Conservation (phyloP, 2,888 invertebrate genomes). For the Hyposoter didymator region DNA sequence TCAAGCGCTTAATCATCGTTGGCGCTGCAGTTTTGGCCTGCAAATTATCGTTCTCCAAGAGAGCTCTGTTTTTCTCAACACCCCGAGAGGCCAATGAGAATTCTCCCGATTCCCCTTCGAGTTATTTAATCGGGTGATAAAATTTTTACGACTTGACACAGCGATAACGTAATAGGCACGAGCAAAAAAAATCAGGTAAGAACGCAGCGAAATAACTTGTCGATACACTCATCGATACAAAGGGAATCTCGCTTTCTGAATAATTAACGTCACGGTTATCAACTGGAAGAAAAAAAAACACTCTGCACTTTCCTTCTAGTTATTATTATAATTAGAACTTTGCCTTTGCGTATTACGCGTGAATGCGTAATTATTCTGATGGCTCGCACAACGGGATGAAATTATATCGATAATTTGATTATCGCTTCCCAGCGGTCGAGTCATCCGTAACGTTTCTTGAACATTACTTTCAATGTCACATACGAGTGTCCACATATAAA, state of each 20-base stretch:
- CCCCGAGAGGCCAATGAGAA: constrained; percentile 26
- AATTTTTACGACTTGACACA: constrained; percentile 41
- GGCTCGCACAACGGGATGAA: constrained; percentile 30
- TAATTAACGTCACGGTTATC: constrained; percentile 35
- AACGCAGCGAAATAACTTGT: neutral
- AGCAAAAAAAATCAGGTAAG: constrained; percentile 2
- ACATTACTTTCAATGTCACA: constrained; percentile 22
- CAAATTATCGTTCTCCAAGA: constrained; percentile 58
- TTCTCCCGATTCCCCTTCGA: constrained; percentile 15
- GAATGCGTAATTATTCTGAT: constrained; percentile 50
- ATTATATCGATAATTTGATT: constrained; percentile 69
- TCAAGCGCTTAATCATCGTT: constrained; percentile 64
- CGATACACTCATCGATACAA: neutral
- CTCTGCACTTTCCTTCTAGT: constrained; percentile 26
- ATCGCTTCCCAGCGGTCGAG: constrained; percentile 58
- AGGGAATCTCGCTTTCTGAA: neutral
- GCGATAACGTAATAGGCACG: neutral
- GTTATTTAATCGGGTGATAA: constrained; percentile 51
- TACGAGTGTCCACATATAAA: neutral
- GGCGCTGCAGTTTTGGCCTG: constrained; percentile 49
- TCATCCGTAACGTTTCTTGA: constrained; percentile 43
- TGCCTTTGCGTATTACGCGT: constrained; percentile 24
- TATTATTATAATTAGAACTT: constrained; percentile 32
- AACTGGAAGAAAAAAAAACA: constrained; percentile 25
- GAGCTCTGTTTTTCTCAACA: neutral